phyloP scores from a whole-genome alignment of 2,888 invertebrate species.

The Scelioninae gen. 1 region DNA sequence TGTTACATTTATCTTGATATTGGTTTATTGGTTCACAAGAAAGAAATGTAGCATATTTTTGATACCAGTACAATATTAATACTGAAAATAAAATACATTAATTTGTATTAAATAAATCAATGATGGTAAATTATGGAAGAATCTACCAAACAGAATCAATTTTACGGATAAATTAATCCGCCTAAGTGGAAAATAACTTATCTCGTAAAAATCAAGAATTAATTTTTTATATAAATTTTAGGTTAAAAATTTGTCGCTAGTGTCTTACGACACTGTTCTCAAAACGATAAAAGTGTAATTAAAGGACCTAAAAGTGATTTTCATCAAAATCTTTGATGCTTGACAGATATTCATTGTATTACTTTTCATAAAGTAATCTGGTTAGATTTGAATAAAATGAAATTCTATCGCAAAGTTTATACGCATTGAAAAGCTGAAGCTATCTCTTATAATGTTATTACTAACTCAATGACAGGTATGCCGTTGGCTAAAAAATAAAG shows the following conservation, averaged over 20 bases:
- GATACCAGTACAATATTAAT: too few relatives aligned
- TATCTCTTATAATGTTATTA: conserved; percentile 32
- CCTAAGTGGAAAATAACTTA: too few relatives aligned
- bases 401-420: conserved; percentile 25
- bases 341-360: conserved; percentile 30
- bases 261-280: too few relatives aligned
- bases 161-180: too few relatives aligned
- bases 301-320: conserved; percentile 6
- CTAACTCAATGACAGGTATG: conserved; percentile 38
- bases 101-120: too few relatives aligned
- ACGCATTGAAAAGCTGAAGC: conserved; percentile 10
- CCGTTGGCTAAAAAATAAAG: conserved; percentile 60
- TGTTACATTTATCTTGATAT: not conserved
- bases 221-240: not conserved
- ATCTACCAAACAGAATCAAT: too few relatives aligned
- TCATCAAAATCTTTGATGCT: conserved; percentile 1
- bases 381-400: conserved; percentile 29
- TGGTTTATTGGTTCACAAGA: too few relatives aligned
- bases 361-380: conserved; percentile 17
- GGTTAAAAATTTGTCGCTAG: too few relatives aligned
- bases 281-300: not conserved
- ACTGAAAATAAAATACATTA: too few relatives aligned
- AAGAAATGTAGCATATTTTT: too few relatives aligned
- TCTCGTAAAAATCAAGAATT: too few relatives aligned
- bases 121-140: too few relatives aligned